Base-by-base conservation (phyloP, 2,797 vertebrate genomes). In the Tenualosa ilisha region DNA sequence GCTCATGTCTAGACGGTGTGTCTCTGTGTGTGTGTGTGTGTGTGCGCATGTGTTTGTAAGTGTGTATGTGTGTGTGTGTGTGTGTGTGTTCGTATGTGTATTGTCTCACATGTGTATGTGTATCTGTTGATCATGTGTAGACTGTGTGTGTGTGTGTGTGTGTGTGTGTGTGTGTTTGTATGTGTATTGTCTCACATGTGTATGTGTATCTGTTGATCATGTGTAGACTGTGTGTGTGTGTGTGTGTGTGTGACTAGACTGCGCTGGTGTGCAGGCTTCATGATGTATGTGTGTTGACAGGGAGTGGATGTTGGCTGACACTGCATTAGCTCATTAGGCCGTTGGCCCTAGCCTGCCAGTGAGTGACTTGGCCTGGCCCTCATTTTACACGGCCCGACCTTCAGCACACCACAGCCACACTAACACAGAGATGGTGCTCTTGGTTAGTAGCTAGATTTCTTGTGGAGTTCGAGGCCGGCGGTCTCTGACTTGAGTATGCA, bases 321-420 rank as follows among this genome's bases (percentile, higher is more conserved):
- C 51, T 65, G 63, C 50, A 37, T 84, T 61, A 63, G 15, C 22
- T 82, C 46, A 84, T 89, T 86, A 84, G 87, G 83, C 61, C 56
- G 43, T 5, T 24, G 61, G 6, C 61, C 61, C 61, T 63, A 24
- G 6, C 61, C 7, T 61, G 22, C 1, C 22, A 61, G n/a, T 63
- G 20, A 3, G n/a, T 63, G 61, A 63, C 11, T 63, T n/a, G 9
- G 61, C 61, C n/a, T 63, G 61, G n/a, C n/a, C 61, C n/a, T 24
- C n/a, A 9, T 24, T 63, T 63, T 63, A 24, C 61, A 11, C 11
- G 24, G n/a, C 0, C 61, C 26, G 63, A 65, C 63, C 63, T 65
- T 65, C 63, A 65, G 63, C 11, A 26, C 12, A 26, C 61, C 24
- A 65, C 61, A 65, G 61, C 11, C 63, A 59, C 56, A 6, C 3